phyloP scores from a whole-genome alignment of 2,797 vertebrate genomes.

The Ptychobarbus kaznakovi region DNA sequence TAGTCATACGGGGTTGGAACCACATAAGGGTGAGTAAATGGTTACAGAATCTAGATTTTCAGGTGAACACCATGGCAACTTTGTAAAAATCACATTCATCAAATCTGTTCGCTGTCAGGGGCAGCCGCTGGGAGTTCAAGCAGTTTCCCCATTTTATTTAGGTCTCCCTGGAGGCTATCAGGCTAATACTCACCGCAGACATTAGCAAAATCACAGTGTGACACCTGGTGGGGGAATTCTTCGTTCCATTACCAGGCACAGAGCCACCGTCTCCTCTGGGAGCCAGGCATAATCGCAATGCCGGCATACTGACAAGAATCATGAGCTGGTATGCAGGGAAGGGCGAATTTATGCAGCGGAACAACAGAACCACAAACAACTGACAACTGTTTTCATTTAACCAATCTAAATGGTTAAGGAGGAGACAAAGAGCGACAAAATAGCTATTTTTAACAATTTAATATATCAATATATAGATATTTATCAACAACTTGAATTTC shows the following conservation, averaged over 20 bases:
- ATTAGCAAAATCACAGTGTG: slow-evolving; percentile 55
- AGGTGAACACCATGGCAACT: slow-evolving; percentile 45
- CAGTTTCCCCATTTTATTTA: slow-evolving; percentile 38
- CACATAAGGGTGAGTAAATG: not conserved
- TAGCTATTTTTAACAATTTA: slow-evolving; percentile 76
- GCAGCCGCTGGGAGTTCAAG: slow-evolving; percentile 22
- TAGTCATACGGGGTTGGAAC: not conserved
- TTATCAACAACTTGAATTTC: slow-evolving; percentile 86
- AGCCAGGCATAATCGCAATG: slow-evolving; percentile 44
- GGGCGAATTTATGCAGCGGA: not conserved
- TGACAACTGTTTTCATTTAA: slow-evolving; percentile 7
- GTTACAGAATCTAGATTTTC: not conserved
- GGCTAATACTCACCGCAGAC: slow-evolving; percentile 39
- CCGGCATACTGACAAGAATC: slow-evolving; percentile 25
- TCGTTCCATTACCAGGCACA: slow-evolving; percentile 52
- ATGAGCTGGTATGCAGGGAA: not conserved
- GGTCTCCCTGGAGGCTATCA: slow-evolving; percentile 33
- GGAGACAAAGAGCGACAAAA: slow-evolving; percentile 17
- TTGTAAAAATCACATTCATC: slow-evolving; percentile 47
- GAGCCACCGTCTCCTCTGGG: slow-evolving; percentile 44
- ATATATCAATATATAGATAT: slow-evolving; percentile 90
- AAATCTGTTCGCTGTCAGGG: slow-evolving; percentile 15
- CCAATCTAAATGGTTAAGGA: not conserved
- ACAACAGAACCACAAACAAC: slow-evolving; percentile 30
- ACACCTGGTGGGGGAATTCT: slow-evolving; percentile 21